Percentiles rank a stretch among this genome's conserved stretches.
Conservation (phyloP, 2,113 vertebrate genomes). For the Microcebus jonahi region DNA sequence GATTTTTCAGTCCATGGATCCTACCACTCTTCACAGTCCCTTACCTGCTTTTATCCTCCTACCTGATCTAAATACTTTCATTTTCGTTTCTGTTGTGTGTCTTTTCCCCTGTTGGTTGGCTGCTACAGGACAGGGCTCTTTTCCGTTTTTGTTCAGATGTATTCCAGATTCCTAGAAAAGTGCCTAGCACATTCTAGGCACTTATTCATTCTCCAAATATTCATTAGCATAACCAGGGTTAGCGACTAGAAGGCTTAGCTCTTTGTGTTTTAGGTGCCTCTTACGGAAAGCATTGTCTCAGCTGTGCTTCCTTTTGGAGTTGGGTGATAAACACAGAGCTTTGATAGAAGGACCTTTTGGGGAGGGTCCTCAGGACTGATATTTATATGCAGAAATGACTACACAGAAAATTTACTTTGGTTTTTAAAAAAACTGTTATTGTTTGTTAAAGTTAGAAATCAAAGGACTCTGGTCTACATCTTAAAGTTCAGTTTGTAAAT, state of each 20-base stretch:
- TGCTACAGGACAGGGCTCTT: background rate
- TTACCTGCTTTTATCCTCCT: background rate
- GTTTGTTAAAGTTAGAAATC: constrained; percentile 2
- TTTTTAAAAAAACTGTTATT: background rate
- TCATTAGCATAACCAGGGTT: background rate
- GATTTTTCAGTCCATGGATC: background rate
- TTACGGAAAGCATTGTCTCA: background rate
- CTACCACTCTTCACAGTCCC: background rate
- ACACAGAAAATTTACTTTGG: background rate
- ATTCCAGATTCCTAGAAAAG: background rate
- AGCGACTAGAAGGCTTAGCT: background rate
- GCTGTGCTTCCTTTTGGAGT: background rate
- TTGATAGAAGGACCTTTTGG: background rate
- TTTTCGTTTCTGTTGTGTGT: background rate
- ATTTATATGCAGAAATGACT: background rate
- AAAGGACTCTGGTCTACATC: background rate
- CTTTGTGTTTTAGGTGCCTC: background rate
- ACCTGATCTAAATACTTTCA: background rate
- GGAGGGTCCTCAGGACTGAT: background rate
- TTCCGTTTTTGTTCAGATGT: background rate
- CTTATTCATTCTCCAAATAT: background rate
- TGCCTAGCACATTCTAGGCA: background rate
- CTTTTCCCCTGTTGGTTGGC: background rate
- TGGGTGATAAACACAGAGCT: background rate
- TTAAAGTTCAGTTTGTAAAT: background rate